phyloP scores from a whole-genome alignment of 2,888 invertebrate genomes.

The Allacma fusca region DNA sequence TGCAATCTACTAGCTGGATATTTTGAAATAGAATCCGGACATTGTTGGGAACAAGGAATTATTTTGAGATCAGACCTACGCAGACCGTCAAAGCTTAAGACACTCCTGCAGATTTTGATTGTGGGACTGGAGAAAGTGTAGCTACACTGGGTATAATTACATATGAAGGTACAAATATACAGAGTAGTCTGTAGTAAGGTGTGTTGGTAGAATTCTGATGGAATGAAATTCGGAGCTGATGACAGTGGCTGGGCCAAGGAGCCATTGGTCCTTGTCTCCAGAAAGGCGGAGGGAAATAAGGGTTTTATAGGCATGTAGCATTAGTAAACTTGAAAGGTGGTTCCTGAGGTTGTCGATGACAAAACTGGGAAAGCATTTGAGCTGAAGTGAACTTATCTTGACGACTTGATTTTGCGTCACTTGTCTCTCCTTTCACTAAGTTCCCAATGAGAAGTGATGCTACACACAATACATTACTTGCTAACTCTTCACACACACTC shows the following conservation, averaged over 20 bases:
- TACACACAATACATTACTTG: constrained; percentile 15
- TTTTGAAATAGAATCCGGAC: too few species aligned
- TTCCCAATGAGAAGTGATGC: constrained; percentile 5
- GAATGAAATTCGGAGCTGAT: constrained; percentile 9
- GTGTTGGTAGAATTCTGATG: not conserved
- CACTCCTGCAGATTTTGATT: too few species aligned
- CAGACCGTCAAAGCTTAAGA: too few species aligned
- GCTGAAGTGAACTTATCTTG: constrained; percentile 36
- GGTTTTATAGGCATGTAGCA: constrained; percentile 14
- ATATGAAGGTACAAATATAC: too few species aligned
- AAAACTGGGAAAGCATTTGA: constrained; percentile 28
- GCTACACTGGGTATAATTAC: too few species aligned
- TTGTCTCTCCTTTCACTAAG: constrained; percentile 21
- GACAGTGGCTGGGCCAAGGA: not conserved
- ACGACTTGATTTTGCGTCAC: constrained; percentile 34
- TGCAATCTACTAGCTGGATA: too few species aligned
- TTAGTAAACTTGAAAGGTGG: constrained; percentile 18
- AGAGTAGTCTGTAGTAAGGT: not conserved
- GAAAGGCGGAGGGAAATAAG: not conserved
- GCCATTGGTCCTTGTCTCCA: not conserved
- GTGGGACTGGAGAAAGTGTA: too few species aligned
- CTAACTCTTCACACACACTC: constrained; percentile 3
- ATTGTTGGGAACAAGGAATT: too few species aligned
- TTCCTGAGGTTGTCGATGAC: constrained; percentile 15
- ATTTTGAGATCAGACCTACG: too few species aligned